Evolutionary conservation across 1,140 invertebrate genomes (phyloP).

Genomic region (Achroia grisella): DNA sequence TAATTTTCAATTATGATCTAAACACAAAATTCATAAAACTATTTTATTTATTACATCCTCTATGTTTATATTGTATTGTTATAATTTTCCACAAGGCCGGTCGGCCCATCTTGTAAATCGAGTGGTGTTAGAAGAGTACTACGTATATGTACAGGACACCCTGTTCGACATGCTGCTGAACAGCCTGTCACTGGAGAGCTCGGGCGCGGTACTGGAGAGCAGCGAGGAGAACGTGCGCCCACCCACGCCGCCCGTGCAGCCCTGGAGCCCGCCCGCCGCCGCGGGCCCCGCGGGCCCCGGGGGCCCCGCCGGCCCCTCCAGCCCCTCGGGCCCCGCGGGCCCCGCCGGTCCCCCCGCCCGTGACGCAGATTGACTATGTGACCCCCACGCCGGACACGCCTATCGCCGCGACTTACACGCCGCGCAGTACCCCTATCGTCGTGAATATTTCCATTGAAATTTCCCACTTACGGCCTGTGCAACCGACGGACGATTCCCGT

Average conservation of each 20-base stretch:
- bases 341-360: conserved; percentile 1
- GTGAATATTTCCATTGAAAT: conserved; percentile 1
- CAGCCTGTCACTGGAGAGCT: conserved; percentile 43
- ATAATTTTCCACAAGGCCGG: too few species aligned
- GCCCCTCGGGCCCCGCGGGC: conserved; percentile 4
- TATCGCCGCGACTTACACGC: conserved; percentile 29
- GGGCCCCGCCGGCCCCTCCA: conserved; percentile 6
- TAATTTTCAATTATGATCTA: too few species aligned
- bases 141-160: conserved; percentile 33
- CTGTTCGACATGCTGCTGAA: conserved; percentile 60
- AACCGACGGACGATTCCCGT: too few species aligned
- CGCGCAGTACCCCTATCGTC: not conserved
- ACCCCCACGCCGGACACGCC: not conserved
- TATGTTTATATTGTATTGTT: too few species aligned
- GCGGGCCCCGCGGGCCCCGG: conserved; percentile 9
- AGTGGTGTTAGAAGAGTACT: too few species aligned
- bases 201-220: conserved; percentile 9
- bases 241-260: conserved; percentile 35
- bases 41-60: too few species aligned
- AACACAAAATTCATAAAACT: too few species aligned
- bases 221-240: conserved; percentile 19
- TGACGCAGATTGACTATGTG: conserved; percentile 14
- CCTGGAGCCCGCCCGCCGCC: conserved; percentile 31
- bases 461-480: not conserved
- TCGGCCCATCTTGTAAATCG: too few species aligned